Conservation (phyloP, 2,888 invertebrate species). For the Drosophila buzzatii region DNA sequence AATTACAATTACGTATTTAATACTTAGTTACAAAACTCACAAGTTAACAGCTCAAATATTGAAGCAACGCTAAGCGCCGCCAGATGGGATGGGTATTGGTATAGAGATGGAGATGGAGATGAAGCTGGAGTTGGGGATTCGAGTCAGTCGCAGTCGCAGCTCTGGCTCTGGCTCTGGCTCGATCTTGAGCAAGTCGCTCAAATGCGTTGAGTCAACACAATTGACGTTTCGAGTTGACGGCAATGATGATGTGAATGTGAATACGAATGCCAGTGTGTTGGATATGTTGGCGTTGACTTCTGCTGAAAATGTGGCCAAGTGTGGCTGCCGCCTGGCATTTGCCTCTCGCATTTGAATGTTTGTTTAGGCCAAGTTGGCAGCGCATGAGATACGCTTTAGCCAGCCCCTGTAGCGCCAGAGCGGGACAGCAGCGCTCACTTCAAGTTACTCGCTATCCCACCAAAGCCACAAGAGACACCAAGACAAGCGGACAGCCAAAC, state of each 20-base stretch:
- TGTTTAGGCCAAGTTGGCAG: constrained; percentile 70
- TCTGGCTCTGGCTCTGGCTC: neutral
- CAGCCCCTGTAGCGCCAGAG: constrained; percentile 64
- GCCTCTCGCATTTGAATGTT: constrained; percentile 68
- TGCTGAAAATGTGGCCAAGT: constrained; percentile 79
- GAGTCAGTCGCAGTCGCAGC: neutral
- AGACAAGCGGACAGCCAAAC: neutral
- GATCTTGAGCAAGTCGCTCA: constrained; percentile 37
- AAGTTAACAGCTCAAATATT: constrained; percentile 67
- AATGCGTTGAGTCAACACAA: constrained; percentile 77
- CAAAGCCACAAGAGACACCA: constrained; percentile 6
- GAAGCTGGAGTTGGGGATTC: neutral
- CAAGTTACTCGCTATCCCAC: constrained; percentile 31
- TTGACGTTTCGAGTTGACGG: constrained; percentile 79
- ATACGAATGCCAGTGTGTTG: constrained; percentile 25
- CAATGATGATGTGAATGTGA: constrained; percentile 41
- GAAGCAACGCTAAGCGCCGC: constrained; percentile 69
- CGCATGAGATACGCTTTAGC: constrained; percentile 31
- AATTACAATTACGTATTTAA: constrained; percentile 59
- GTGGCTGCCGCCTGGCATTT: constrained; percentile 45
- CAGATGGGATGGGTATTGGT: constrained; percentile 6
- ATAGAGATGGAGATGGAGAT: neutral
- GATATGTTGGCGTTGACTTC: constrained; percentile 77
- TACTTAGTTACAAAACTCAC: constrained; percentile 55
- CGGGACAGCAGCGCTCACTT: constrained; percentile 52